Percentiles rank a stretch among this genome's conserved stretches.
These are phyloP conservation scores for Haemorhous mexicanus DNA, from an alignment of 2,113 vertebrate species.

Conservation along the genomic window DNA sequence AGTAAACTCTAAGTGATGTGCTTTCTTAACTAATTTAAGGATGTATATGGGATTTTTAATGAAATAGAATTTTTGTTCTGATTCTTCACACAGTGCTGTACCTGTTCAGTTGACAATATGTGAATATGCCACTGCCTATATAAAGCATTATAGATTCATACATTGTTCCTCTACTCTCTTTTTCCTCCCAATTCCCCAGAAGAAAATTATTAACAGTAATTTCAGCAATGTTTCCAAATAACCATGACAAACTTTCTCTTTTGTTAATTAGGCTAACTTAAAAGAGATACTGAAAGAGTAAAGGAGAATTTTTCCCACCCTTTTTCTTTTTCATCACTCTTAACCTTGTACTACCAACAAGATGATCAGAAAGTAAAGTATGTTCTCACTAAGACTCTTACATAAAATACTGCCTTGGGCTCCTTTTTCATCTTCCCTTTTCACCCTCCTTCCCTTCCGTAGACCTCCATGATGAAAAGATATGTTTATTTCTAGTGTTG, in stretches of 20 bases:
- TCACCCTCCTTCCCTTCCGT: neutral
- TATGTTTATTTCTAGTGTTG: neutral
- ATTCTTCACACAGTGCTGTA: neutral
- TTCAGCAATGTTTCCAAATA: neutral
- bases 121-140: neutral
- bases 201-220: neutral
- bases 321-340: neutral
- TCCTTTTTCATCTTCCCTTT: neutral
- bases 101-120: neutral
- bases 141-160: neutral
- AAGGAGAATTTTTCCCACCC: neutral
- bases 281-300: neutral
- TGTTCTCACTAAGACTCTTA: neutral
- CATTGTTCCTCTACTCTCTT: neutral
- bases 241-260: neutral
- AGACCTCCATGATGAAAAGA: neutral
- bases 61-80: neutral
- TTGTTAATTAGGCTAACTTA: neutral
- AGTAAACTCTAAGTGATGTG: neutral
- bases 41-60: neutral
- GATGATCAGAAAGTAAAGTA: neutral
- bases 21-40: neutral
- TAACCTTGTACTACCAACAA: neutral
- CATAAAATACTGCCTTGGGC: neutral
- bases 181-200: neutral